A percentile compares a stretch with the other conserved stretches of the same genome.
phyloP scores from a whole-genome alignment of 2,888 invertebrate species.

The Aricia artaxerxes region DNA sequence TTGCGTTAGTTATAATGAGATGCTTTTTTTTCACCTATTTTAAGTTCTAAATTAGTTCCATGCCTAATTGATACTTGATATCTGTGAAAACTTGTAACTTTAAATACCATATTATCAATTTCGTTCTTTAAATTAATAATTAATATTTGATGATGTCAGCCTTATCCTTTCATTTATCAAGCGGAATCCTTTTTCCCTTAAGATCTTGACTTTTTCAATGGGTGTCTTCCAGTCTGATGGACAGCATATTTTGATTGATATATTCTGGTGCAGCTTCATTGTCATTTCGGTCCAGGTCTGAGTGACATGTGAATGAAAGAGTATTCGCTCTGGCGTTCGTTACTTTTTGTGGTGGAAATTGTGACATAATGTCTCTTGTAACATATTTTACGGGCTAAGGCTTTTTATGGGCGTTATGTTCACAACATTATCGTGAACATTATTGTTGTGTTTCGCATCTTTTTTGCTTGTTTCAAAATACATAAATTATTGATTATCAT shows the following conservation, averaged over 20 bases:
- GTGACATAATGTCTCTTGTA: conserved; percentile 28
- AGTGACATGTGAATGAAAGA: conserved; percentile 32
- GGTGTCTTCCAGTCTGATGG: conserved; percentile 4
- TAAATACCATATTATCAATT: not conserved
- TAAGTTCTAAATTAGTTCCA: not conserved
- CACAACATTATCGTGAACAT: not conserved
- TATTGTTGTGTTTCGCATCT: not conserved
- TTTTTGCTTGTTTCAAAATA: not conserved
- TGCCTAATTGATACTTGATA: not conserved
- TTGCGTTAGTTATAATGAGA: not conserved
- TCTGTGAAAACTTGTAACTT: not conserved
- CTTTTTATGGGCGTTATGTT: not conserved
- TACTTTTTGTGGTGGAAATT: conserved; percentile 11
- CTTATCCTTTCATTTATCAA: not conserved
- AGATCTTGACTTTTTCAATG: conserved; percentile 10
- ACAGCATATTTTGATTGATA: conserved; percentile 28
- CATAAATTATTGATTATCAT: not conserved
- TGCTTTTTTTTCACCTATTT: not conserved
- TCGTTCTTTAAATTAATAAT: not conserved
- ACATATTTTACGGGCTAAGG: not conserved
- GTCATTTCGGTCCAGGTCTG: conserved; percentile 27
- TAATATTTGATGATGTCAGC: not conserved
- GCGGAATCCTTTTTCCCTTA: not conserved
- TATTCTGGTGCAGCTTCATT: conserved; percentile 20
- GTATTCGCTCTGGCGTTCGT: conserved; percentile 20